These are phyloP conservation scores for Zhuqinia jingwanae DNA, from an alignment of 2,888 invertebrate genomes.

Conservation along the genomic window DNA sequence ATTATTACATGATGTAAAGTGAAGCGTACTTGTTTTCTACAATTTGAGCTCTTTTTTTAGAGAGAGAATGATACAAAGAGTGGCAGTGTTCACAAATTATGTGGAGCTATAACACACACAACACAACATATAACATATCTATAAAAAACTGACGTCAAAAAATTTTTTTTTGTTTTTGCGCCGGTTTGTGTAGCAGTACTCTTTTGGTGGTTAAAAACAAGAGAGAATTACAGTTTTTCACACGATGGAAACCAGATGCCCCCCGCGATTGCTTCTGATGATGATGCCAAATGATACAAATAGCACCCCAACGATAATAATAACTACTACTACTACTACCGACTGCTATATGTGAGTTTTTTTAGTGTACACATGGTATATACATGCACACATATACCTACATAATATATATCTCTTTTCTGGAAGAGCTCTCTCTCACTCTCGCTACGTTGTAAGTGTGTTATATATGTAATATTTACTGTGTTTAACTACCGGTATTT, in stretches of 20 bases:
- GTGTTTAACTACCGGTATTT: slow-evolving; percentile 16
- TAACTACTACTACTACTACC: not conserved
- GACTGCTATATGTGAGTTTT: slow-evolving; percentile 12
- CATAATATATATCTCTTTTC: no score
- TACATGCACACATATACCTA: no score
- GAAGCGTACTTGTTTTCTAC: slow-evolving; percentile 20
- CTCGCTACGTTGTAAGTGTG: no score
- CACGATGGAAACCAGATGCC: slow-evolving; percentile 72
- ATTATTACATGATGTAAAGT: slow-evolving; percentile 44
- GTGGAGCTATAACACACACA: not conserved
- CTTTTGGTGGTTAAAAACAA: slow-evolving; percentile 52
- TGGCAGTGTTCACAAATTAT: not conserved
- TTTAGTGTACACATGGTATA: no score
- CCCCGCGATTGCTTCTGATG: slow-evolving; percentile 24
- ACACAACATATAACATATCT: no score
- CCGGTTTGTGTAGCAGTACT: slow-evolving; percentile 20
- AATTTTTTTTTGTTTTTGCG: no score
- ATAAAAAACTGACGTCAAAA: slow-evolving; percentile 48
- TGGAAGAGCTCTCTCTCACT: not conserved
- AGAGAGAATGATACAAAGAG: not conserved
- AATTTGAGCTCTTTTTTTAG: no score
- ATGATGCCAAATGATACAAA: slow-evolving; percentile 23
- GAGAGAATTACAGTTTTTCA: slow-evolving; percentile 65
- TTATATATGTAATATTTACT: not conserved
- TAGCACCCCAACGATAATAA: not conserved